Evolutionary conservation across 2,888 invertebrate species (phyloP).

Genomic region (Habroteleia sp.): DNA sequence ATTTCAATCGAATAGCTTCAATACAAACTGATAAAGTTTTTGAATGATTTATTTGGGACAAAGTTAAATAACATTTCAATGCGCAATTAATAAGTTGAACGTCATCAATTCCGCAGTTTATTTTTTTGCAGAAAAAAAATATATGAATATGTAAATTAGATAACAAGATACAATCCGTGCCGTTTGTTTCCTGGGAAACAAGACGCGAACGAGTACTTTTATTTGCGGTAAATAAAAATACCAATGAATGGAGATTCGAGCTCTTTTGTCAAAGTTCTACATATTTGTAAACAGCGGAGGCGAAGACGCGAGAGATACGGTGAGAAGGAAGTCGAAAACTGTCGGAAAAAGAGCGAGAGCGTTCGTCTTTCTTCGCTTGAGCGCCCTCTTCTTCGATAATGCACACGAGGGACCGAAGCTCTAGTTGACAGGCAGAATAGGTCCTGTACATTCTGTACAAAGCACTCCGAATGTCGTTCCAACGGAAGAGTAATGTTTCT

Average conservation of each 20-base stretch:
- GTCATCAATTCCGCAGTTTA: no score
- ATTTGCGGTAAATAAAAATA: slow-evolving; percentile 39
- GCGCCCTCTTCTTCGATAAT: slow-evolving; percentile 60
- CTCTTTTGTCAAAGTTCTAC: slow-evolving; percentile 62
- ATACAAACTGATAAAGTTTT: no score
- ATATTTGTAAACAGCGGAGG: slow-evolving; percentile 56
- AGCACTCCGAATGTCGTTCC: slow-evolving; percentile 60
- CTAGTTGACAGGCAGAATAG: slow-evolving; percentile 60
- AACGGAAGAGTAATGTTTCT: slow-evolving; percentile 63
- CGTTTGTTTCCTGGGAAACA: no score
- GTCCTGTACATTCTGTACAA: slow-evolving; percentile 39
- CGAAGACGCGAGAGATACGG: slow-evolving; percentile 52
- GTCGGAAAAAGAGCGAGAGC: slow-evolving; percentile 38
- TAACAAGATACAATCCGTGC: no score
- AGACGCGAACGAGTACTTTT: slow-evolving; percentile 32
- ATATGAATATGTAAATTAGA: no score
- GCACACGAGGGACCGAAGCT: slow-evolving; percentile 61
- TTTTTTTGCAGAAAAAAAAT: not conserved
- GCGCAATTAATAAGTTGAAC: no score
- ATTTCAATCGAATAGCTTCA: no score
- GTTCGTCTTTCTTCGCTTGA: slow-evolving; percentile 45
- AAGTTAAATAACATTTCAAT: no score
- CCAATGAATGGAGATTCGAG: slow-evolving; percentile 51
- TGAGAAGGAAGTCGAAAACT: slow-evolving; percentile 48
- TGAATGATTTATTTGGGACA: no score